Percentiles rank a stretch among this genome's conserved stretches.
phyloP scores from a whole-genome alignment of 2,113 vertebrate genomes.

The Coturnix japonica region DNA sequence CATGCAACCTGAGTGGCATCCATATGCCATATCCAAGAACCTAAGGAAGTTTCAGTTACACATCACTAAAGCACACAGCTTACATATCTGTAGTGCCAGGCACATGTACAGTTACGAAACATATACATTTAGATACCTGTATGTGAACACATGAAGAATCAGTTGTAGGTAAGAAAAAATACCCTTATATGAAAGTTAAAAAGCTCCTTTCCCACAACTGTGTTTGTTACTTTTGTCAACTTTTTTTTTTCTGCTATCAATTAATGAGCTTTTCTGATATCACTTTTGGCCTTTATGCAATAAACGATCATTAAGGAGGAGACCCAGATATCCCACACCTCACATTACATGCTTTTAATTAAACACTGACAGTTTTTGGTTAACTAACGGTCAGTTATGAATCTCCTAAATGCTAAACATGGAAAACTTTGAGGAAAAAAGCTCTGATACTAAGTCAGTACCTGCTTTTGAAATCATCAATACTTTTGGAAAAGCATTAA shows the following conservation, averaged over 20 bases:
- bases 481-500: neutral
- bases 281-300: neutral
- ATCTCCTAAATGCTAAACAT: neutral
- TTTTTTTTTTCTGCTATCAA: neutral
- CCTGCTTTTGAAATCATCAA: neutral
- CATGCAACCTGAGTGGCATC: neutral
- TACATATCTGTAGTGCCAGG: neutral
- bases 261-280: neutral
- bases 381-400: neutral
- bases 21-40: neutral
- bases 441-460: neutral
- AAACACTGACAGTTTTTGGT: neutral
- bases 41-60: neutral
- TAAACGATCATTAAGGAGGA: neutral
- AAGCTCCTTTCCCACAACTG: neutral
- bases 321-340: neutral
- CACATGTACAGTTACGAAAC: neutral
- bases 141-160: neutral
- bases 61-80: neutral
- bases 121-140: rapidly evolving
- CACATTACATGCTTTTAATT: neutral
- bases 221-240: neutral
- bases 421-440: neutral
- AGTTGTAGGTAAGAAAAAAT: neutral
- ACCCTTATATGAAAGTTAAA: neutral